These are phyloP conservation scores for Xenopus borealis DNA, from an alignment of 2,113 vertebrate genomes.

Conservation along the genomic window DNA sequence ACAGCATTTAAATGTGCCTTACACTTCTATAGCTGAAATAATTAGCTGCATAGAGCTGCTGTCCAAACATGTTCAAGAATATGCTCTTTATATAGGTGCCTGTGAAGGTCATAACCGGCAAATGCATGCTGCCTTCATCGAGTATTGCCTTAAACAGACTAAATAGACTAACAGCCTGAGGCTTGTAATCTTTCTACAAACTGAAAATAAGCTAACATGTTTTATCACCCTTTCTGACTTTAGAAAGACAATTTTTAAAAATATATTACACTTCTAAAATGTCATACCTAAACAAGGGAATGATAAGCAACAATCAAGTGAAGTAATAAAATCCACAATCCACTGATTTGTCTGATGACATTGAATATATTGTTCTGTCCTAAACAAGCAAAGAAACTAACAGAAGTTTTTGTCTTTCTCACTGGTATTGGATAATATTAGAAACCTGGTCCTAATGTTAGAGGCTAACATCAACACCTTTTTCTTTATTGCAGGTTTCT, in stretches of 20 bases:
- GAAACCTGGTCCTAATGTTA: no score
- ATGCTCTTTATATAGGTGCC: slow-evolving; percentile 24
- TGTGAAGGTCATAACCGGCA: slow-evolving; percentile 33
- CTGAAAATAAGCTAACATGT: slow-evolving; percentile 53
- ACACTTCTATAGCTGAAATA: background rate
- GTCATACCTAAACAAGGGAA: no score
- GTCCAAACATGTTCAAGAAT: background rate
- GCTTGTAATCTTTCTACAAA: slow-evolving; percentile 42
- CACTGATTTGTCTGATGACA: no score
- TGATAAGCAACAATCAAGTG: no score
- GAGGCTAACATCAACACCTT: no score
- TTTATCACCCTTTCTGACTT: slow-evolving; percentile 49
- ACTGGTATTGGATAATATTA: no score
- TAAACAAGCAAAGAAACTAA: no score
- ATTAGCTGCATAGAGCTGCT: background rate
- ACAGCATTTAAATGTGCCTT: background rate
- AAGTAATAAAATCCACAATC: no score
- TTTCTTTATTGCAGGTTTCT: no score
- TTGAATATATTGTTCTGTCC: no score
- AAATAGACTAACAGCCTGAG: slow-evolving; percentile 24
- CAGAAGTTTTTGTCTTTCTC: no score
- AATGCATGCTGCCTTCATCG: slow-evolving; percentile 40
- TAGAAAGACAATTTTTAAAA: background rate
- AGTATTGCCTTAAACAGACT: slow-evolving; percentile 36
- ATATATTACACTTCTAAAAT: no score